Evolutionary conservation across 1,140 invertebrate species (phyloP).

Genomic region (Cherax quadricarinatus): DNA sequence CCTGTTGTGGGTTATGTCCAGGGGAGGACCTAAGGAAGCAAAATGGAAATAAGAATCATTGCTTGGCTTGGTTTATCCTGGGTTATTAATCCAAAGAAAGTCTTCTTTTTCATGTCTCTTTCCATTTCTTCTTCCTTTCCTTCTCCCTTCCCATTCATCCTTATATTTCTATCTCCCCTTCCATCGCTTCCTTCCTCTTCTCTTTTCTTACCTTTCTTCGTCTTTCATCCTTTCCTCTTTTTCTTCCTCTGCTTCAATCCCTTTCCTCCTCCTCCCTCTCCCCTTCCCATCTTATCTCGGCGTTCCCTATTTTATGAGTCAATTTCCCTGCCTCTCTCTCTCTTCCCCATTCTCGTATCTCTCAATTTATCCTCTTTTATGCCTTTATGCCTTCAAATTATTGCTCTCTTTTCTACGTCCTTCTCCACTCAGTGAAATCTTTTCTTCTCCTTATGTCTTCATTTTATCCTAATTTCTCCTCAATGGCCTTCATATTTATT

Average conservation of each 20-base stretch:
- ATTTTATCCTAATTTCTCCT: too few relatives aligned
- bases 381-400: conserved; percentile 5
- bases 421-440: not conserved
- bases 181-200: not conserved
- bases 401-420: not conserved
- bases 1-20: too few relatives aligned
- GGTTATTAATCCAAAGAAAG: too few relatives aligned
- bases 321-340: not conserved
- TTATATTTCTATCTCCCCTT: too few relatives aligned
- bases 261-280: not conserved
- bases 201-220: not conserved
- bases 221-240: not conserved
- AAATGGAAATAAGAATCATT: too few relatives aligned
- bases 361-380: not conserved
- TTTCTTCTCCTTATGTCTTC: not conserved
- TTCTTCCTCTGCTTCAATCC: not conserved
- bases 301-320: not conserved
- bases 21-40: too few relatives aligned
- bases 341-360: conserved; percentile 3
- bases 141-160: too few relatives aligned
- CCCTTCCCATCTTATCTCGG: not conserved
- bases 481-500: not conserved
- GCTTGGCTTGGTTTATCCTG: too few relatives aligned
- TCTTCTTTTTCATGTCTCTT: too few relatives aligned
- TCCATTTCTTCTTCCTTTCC: too few relatives aligned